Base-by-base conservation (phyloP, 2,797 vertebrate species). In the Melanotaenia pygmaea region DNA sequence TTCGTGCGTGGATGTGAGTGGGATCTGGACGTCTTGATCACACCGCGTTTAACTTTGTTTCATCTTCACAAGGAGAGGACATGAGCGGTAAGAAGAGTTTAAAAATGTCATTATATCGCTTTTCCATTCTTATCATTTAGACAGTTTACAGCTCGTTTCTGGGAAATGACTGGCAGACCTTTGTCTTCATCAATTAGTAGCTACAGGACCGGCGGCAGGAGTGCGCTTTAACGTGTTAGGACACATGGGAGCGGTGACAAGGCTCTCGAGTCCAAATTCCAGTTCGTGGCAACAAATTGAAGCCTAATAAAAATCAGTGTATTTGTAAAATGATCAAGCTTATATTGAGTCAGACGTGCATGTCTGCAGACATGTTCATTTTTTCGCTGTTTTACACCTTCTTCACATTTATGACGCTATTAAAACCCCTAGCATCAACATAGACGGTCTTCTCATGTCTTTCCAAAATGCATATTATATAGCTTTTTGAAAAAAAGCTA, bases 81-180 rank as follows among this genome's bases (percentile, higher is more conserved):
- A 93, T 93, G 92, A 93, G 91, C 18, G 91, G 92, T 93, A 72
- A 89, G 89, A 34, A 8, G 6, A 4, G 7, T 5, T 77, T 59
- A 4, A 18, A 51, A 3, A 8, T 12, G 34, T 28, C 11, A 16
- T 1, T 10, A n/a, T 5, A 6, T 7, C 2, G 30, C 13, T 12
- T 8, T 18, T n/a, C 34, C 1, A 16, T 16, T 16, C 1, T 24
- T 0, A 4, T 1, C 2, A 40, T 10, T 58, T 0, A 1, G n/a
- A 9, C n/a, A 38, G 38, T 16, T 58, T 47, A 5, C 13, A 16
- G 12, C 9, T 4, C 18, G 9, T 18, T 34, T 40, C 3, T 13
- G 30, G 37, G 54, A 13, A 53, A 40, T 37, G 2, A 62, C 13
- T 68, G 57, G 32, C 43, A 20, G 50, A 28, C 53, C 8, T 32